phyloP scores from a whole-genome alignment of 2,888 invertebrate genomes.

The Neuroscelio doddi region DNA sequence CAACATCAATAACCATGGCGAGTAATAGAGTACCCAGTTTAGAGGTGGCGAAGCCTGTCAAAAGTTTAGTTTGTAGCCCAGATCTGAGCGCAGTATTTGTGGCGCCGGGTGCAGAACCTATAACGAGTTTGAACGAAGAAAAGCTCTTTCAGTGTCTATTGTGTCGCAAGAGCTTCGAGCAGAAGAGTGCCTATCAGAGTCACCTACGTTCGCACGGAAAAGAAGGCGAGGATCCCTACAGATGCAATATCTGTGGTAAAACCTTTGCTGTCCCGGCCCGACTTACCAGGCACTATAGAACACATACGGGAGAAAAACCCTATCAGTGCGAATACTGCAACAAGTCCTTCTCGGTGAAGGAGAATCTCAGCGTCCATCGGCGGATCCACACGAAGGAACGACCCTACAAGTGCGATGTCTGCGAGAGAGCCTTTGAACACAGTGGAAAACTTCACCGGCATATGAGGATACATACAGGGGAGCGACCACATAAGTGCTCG shows the following conservation, averaged over 20 bases:
- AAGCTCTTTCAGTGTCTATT: slow-evolving; percentile 78
- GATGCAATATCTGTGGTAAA: slow-evolving; percentile 91
- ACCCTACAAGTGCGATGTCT: slow-evolving; percentile 91
- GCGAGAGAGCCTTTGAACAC: slow-evolving; percentile 91
- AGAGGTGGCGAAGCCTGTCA: slow-evolving; percentile 66
- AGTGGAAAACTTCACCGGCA: slow-evolving; percentile 92
- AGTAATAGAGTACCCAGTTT: slow-evolving; percentile 27
- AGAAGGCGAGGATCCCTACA: slow-evolving; percentile 81
- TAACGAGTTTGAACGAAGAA: slow-evolving; percentile 51
- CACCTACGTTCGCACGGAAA: slow-evolving; percentile 80
- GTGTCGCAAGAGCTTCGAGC: slow-evolving; percentile 83
- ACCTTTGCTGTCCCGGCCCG: slow-evolving; percentile 93
- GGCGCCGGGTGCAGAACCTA: slow-evolving; percentile 45
- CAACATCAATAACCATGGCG: slow-evolving; percentile 47
- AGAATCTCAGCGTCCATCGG: slow-evolving; percentile 90
- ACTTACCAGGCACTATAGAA: slow-evolving; percentile 87
- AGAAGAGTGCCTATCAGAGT: slow-evolving; percentile 83
- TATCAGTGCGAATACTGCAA: slow-evolving; percentile 94
- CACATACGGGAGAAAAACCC: slow-evolving; percentile 92
- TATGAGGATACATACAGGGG: slow-evolving; percentile 92
- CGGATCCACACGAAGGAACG: slow-evolving; percentile 94
- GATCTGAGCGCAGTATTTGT: slow-evolving; percentile 73
- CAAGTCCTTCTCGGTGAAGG: slow-evolving; percentile 94
- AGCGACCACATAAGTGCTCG: slow-evolving; percentile 90
- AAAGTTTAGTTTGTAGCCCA: slow-evolving; percentile 77